Percentiles rank a stretch among this genome's conserved stretches.
phyloP scores from a whole-genome alignment of 2,113 vertebrate species.

The Dipodomys merriami region DNA sequence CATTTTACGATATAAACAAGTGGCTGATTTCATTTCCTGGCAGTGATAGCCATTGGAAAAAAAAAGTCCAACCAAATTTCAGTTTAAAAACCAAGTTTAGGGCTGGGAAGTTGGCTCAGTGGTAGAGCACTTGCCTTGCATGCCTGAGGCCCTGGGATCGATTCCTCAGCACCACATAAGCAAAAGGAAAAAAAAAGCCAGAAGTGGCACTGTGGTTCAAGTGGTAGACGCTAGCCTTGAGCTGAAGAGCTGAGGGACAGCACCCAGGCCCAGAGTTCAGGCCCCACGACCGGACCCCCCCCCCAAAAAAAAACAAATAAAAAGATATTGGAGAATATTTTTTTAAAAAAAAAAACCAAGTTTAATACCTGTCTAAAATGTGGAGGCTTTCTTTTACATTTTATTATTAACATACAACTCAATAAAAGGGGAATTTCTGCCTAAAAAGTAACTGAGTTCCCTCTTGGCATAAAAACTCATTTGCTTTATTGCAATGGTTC shows the following conservation, averaged over 20 bases:
- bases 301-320: no score
- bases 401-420: conserved; percentile 72
- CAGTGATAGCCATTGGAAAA: conserved; percentile 45
- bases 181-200: no score
- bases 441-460: conserved; percentile 7
- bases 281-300: no score
- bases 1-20: conserved; percentile 64
- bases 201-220: no score
- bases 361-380: conserved; percentile 9
- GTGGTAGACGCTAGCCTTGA: no score
- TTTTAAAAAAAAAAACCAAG: conserved; percentile 62
- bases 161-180: no score
- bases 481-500: conserved; percentile 28
- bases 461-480: conserved; percentile 3
- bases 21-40: conserved; percentile 80
- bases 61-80: conserved; percentile 60
- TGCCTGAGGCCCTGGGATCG: no score
- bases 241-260: no score
- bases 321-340: no score
- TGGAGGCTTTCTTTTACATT: conserved; percentile 35
- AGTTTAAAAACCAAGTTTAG: conserved; percentile 61
- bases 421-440: conserved; percentile 59
- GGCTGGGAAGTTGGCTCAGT: no score
- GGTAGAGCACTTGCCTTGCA: no score
- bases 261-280: no score